Evolutionary conservation across 2,113 vertebrate species (phyloP).

Genomic region (Zingel zingel): DNA sequence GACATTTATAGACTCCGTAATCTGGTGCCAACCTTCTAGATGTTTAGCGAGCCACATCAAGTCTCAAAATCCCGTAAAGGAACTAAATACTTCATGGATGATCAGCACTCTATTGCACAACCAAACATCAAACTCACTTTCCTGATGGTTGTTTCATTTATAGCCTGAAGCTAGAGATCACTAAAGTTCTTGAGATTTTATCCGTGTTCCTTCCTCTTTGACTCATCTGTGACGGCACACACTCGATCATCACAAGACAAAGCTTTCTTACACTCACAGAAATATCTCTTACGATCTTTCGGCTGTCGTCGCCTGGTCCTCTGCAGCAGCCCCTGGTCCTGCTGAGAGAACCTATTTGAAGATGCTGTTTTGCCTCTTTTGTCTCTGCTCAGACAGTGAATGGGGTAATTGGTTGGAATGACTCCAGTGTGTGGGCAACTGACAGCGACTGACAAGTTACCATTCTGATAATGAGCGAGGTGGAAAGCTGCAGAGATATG

Average conservation of each 20-base stretch:
- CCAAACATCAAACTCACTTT: background rate
- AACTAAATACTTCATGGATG: slow-evolving; percentile 6
- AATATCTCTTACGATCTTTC: slow-evolving; percentile 13
- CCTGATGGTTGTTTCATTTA: slow-evolving; percentile 1
- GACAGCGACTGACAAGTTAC: slow-evolving; percentile 51
- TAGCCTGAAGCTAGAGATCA: background rate
- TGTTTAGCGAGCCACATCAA: background rate
- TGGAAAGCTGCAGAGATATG: slow-evolving; percentile 36
- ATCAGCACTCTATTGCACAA: background rate
- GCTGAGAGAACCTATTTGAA: slow-evolving; percentile 34
- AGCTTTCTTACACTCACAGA: slow-evolving; percentile 22
- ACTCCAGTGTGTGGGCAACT: slow-evolving; percentile 58
- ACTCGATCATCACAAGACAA: slow-evolving; percentile 43
- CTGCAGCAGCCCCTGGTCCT: slow-evolving; percentile 28
- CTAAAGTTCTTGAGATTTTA: slow-evolving; percentile 23
- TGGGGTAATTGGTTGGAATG: slow-evolving; percentile 68
- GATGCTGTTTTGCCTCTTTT: slow-evolving; percentile 19
- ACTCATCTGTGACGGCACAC: slow-evolving; percentile 22
- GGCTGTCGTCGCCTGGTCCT: slow-evolving; percentile 5
- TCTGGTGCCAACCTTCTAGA: background rate
- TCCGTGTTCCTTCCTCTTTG: slow-evolving; percentile 27
- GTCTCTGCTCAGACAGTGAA: slow-evolving; percentile 41
- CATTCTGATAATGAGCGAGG: slow-evolving; percentile 65
- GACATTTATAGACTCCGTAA: slow-evolving; percentile 5
- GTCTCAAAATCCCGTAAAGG: background rate